Base-by-base conservation (phyloP, 1,140 invertebrate genomes). In the Lethocerus indicus region DNA sequence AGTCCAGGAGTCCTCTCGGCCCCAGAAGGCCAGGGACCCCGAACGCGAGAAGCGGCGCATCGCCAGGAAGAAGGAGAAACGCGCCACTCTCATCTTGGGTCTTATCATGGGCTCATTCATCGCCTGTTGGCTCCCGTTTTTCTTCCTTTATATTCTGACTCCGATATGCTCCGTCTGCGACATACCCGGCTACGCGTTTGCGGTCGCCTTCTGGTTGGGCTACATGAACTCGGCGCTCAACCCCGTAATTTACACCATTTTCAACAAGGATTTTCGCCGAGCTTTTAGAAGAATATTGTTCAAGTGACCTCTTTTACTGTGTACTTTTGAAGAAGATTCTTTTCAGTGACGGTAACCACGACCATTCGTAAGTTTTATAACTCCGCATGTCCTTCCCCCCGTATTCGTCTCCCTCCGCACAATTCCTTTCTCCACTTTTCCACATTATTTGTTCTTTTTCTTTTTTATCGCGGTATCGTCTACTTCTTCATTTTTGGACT, bases 91-190 rank as follows among this genome's bases (percentile, higher is more conserved):
- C 3, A 94, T 98, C 52, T 69, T 99, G 41, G 95, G 94, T 28
- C 75, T 99, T 41, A 98, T 99, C 54, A 96, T 98, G 87, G 92
- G 91, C 47, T 92, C 91, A 51, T 99, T 99, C 66, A 98, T 98
- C 59, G 79, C 92, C 29, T 97, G 92, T 61, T 99, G 96, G 95
- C 71, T 98, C 57, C 96, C 95, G 0, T 98, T 98, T 67, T 98
- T 98, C 75, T 83, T 93, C 61, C 73, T 93, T 37, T 94, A 93
- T 64, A 89, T 93, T 56, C 63, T 91, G 28, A 81, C 83, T 58
- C 85, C 89, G 1, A 68, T 87, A 18, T 89, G 86, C 60, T 62
- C 62, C 29, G 55, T 56, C 1, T 81, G 85, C 63, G 66, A 79
- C 14, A 87, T 92, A 59, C 83, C 85, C 0, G 73, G 71, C 0